Percentiles rank a stretch among this genome's conserved stretches.
Conservation (phyloP, 2,888 invertebrate species). For the Oligia latruncula region DNA sequence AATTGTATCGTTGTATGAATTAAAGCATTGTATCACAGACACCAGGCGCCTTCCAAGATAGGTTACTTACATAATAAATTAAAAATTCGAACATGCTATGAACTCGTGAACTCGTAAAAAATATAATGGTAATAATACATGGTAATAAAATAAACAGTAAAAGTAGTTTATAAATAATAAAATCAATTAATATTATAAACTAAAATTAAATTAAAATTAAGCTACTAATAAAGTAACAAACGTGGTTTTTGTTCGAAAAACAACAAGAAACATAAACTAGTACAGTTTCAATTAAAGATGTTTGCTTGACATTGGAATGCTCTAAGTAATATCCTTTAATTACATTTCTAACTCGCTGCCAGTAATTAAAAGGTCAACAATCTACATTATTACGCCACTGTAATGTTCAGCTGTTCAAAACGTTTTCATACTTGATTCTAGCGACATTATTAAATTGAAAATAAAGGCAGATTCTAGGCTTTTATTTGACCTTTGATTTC, state of each 20-base stretch:
- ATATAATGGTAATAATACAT: no score
- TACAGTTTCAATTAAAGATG: conserved; percentile 6
- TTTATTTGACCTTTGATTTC: conserved; percentile 32
- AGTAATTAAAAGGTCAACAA: conserved; percentile 28
- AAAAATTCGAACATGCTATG: no score
- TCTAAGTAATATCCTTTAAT: conserved; percentile 23
- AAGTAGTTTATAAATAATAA: no score
- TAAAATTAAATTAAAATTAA: no score
- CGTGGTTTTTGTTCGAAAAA: background rate
- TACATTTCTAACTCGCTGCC: conserved; percentile 35
- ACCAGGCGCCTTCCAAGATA: no score
- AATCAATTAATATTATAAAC: no score
- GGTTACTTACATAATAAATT: no score
- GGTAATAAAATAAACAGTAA: no score
- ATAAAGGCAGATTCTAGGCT: conserved; percentile 1
- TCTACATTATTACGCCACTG: conserved; percentile 18
- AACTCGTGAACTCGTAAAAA: no score
- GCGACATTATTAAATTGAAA: conserved; percentile 23
- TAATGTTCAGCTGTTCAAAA: conserved; percentile 14
- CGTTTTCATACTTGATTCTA: conserved; percentile 15
- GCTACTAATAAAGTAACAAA: background rate
- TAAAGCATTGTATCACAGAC: no score
- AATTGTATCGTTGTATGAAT: no score
- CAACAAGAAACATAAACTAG: background rate
- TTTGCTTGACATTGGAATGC: conserved; percentile 26